Conservation (phyloP, 2,797 vertebrate species). For the Scomberomorus guttatus region DNA sequence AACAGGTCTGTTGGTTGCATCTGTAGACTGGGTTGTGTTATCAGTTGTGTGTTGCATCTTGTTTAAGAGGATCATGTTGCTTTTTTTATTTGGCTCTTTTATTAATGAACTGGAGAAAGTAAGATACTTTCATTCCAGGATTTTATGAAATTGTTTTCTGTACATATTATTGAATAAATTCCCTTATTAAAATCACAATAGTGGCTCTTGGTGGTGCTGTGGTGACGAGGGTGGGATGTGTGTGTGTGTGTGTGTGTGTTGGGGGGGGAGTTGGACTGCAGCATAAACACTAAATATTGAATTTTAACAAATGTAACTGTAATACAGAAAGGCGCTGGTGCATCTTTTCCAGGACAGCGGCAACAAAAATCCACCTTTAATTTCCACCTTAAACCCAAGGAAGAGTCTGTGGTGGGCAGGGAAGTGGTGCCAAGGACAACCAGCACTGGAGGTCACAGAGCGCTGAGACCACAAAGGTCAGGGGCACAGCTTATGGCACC, state of each 20-base stretch:
- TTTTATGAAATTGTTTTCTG: slow-evolving; percentile 29
- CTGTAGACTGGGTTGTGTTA: not conserved
- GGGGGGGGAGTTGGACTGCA: too few relatives aligned
- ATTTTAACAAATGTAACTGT: too few relatives aligned
- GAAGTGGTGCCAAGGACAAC: not conserved
- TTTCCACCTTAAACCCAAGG: not conserved
- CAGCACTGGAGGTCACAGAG: not conserved
- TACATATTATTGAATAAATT: slow-evolving; percentile 35
- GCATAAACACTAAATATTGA: too few relatives aligned
- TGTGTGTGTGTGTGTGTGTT: too few relatives aligned
- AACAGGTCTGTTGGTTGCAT: not conserved
- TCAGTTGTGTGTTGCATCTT: slow-evolving; percentile 26
- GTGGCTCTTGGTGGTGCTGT: not conserved
- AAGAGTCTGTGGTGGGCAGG: not conserved
- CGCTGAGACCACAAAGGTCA: not conserved
- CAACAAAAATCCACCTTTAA: too few relatives aligned
- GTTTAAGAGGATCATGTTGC: slow-evolving; percentile 32
- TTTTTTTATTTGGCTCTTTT: slow-evolving; percentile 26
- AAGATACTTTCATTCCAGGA: slow-evolving; percentile 24
- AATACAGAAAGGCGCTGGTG: too few relatives aligned
- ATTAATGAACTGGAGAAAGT: not conserved
- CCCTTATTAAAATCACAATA: slow-evolving; percentile 7
- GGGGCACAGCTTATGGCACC: too few relatives aligned
- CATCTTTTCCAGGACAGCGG: too few relatives aligned
- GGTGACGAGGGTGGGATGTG: too few relatives aligned